Percentiles rank a stretch among this genome's conserved stretches.
These are phyloP conservation scores for Epirrhoe tristata DNA, from an alignment of 2,888 invertebrate species.

Conservation along the genomic window DNA sequence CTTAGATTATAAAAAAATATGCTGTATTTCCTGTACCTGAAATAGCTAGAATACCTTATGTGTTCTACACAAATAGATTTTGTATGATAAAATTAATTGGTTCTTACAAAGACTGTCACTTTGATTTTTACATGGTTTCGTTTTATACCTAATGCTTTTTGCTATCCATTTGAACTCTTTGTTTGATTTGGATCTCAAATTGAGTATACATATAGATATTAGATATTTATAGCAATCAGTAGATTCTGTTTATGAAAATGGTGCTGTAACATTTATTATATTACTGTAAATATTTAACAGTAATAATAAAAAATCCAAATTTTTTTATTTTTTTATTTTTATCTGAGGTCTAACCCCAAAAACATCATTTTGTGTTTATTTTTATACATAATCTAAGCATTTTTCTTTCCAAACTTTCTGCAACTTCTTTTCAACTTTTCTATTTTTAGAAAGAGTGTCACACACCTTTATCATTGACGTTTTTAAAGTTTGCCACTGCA, in stretches of 20 bases:
- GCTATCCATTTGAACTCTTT: not conserved
- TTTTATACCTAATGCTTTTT: conserved; percentile 2
- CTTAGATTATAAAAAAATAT: not conserved
- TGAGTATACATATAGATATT: not conserved
- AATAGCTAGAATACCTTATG: not conserved
- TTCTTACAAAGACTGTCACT: conserved; percentile 3
- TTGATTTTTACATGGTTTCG: not conserved
- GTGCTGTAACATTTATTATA: conserved; percentile 65
- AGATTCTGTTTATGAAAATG: conserved; percentile 57
- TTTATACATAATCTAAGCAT: conserved; percentile 61
- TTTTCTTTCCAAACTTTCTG: conserved; percentile 76
- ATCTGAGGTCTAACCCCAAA: too few species aligned
- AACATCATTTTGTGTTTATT: too few species aligned
- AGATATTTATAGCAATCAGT: conserved; percentile 21
- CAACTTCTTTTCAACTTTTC: conserved; percentile 71
- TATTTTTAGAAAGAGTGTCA: conserved; percentile 55
- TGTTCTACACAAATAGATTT: not conserved
- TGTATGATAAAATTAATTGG: not conserved
- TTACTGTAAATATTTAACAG: conserved; percentile 49
- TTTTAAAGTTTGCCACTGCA: conserved; percentile 84
- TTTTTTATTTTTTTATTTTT: conserved; percentile 20
- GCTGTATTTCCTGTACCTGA: conserved; percentile 1
- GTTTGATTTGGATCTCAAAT: conserved; percentile 6
- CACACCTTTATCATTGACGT: conserved; percentile 64
- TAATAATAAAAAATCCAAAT: conserved; percentile 32